Evolutionary conservation across 37 sponge, comb jelly and placozoan genomes (phyloP), one percentile per base, ranked within the genome.

Genomic region (Halichondria panicea): DNA sequence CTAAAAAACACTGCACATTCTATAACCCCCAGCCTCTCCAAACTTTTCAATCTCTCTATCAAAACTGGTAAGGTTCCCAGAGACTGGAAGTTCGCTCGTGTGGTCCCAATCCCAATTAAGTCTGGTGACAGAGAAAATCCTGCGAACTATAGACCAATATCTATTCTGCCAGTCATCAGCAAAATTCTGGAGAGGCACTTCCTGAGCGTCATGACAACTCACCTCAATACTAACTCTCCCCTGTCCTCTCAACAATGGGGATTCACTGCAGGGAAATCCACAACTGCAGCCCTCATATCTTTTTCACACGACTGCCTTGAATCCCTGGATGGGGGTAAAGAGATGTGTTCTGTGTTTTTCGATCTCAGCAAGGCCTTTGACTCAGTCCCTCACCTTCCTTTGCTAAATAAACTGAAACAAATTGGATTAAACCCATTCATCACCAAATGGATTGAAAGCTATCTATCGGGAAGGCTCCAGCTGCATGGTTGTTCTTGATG

Each of bases 301-400:
- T 13, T 73, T 2, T 32, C 60, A 13, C 13, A 73, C 40, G 60
- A 30, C 1, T 12, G 19, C 8, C 30, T 46, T 15, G 32, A 69
- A 19, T 11, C 32, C 21, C 24, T 69, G 32, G 70, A 69, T 12
- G 4, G 9, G n/a, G 70, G 70, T 5, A 21, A 45, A 4, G 70
- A 69, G 24, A 25, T 45, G 22, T 36, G 37, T 66, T 12, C 67
- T 39, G 55, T 71, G 2, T 71, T 71, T 36, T 71, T 71, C 22
- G 74, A 57, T 40, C 60, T 73, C 1, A 3, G 74, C 6, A 73
- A 73, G 32, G 74, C 74, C 19, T 73, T 73, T 73, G 74, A 73
- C 44, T 38, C 60, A 11, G 74, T 73, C 8, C 74, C 60, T 2
- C 74, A 73, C 21, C 4, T 1, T 5, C 59, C 22, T 1, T 30